phyloP scores from a whole-genome alignment of 2,113 vertebrate genomes.

The Mirza zaza region DNA sequence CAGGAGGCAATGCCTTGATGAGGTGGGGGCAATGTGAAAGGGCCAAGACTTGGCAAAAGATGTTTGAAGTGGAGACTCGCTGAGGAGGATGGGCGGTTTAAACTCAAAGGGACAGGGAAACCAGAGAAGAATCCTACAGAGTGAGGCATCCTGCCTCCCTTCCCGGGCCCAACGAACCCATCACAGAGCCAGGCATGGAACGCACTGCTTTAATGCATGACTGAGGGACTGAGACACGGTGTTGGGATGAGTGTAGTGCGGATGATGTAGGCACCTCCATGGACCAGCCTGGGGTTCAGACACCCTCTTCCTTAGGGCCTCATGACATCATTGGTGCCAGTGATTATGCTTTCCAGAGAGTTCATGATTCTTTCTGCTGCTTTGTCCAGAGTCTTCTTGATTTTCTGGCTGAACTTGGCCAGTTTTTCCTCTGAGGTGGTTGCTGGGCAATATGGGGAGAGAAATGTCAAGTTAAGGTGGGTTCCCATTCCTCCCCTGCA shows the following conservation, averaged over 20 bases:
- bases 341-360: not conserved
- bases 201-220: not conserved
- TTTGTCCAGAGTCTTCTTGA: not conserved
- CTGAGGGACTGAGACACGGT: not conserved
- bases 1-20: fast-evolving
- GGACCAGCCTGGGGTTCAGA: not conserved
- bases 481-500: not conserved
- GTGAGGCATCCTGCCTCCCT: not conserved
- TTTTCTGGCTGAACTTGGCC: not conserved
- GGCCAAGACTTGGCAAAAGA: not conserved
- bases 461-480: not conserved
- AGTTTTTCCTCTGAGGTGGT: constrained; percentile 20
- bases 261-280: not conserved
- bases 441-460: not conserved
- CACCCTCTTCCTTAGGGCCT: not conserved
- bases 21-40: not conserved
- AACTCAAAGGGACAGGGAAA: not conserved
- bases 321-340: not conserved
- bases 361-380: not conserved
- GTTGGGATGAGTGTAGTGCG: not conserved
- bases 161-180: not conserved
- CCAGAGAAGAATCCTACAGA: not conserved
- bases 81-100: not conserved
- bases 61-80: not conserved
- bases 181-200: not conserved